These are phyloP conservation scores for Choristoneura fumiferana DNA, from an alignment of 1,140 invertebrate genomes.

Conservation along the genomic window DNA sequence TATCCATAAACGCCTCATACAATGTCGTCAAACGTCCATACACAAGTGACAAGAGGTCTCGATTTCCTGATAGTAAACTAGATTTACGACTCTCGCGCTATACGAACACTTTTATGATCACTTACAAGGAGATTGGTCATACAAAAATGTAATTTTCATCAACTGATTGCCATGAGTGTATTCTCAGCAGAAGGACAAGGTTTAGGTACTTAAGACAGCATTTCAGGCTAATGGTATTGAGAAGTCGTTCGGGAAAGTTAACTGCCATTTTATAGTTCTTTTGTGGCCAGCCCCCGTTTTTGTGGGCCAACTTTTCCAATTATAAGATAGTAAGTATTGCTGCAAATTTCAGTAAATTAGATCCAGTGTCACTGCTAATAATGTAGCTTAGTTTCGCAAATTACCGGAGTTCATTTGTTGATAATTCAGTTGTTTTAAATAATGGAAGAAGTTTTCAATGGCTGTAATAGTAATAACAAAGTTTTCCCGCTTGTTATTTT, in stretches of 20 bases:
- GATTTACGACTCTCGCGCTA: slow-evolving; percentile 25
- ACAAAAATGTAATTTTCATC: slow-evolving; percentile 31
- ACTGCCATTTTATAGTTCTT: slow-evolving; percentile 53
- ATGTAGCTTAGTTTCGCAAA: slow-evolving; percentile 6
- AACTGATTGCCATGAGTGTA: slow-evolving; percentile 17
- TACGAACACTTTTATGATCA: slow-evolving; percentile 6
- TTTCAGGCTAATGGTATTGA: slow-evolving; percentile 47
- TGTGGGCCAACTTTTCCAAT: slow-evolving; percentile 42
- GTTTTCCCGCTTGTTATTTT: no score
- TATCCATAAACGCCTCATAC: background rate
- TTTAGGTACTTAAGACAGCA: slow-evolving; percentile 37
- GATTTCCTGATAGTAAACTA: slow-evolving; percentile 25
- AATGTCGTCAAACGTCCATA: background rate
- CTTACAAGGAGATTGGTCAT: slow-evolving; percentile 1
- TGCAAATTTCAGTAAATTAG: slow-evolving; percentile 39
- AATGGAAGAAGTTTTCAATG: no score
- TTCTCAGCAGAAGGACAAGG: slow-evolving; percentile 24
- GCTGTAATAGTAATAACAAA: no score
- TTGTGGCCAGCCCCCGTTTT: slow-evolving; percentile 26
- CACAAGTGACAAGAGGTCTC: slow-evolving; percentile 37
- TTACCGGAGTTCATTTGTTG: background rate
- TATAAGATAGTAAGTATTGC: slow-evolving; percentile 40
- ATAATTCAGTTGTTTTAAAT: background rate
- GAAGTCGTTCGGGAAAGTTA: slow-evolving; percentile 38
- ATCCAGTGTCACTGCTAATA: slow-evolving; percentile 26